Evolutionary conservation across 2,888 invertebrate species (phyloP), one percentile per base, ranked within the genome.

Genomic region (Tyria jacobaeae): DNA sequence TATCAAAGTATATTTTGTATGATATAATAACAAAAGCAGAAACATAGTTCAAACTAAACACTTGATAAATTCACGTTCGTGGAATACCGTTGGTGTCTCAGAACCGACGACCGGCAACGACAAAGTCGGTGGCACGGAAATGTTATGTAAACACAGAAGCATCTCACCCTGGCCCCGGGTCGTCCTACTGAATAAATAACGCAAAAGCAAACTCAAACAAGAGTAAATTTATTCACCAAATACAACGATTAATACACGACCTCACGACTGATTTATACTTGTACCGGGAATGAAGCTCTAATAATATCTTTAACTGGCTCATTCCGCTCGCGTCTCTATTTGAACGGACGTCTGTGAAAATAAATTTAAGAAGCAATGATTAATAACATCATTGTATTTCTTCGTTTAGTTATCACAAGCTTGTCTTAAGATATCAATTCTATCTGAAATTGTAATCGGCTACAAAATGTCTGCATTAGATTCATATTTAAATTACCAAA

Each of bases 161-260:
- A 87, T 85, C 86, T 85, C 85, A 82, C 85, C 83, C 84, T 87
- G 87, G 84, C 86, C 89, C 74, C 79, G 88, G 91, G 87, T 91
- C 87, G 87, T 90, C 86, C 89, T 87, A 84, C 91, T 91, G 89
- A 91, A 91, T 91, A 93, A 92, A 92, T 89, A 92, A 89, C 84
- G 84, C 86, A 83, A 89, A 89, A 87, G 89, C 88, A 89, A 92
- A 92, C 89, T 90, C 91, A 92, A 92, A 92, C 91, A 92, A 91
- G 91, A 91, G 90, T 88, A 91, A 92, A 92, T 93, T 91, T 92
- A 92, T 92, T 92, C 92, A 88, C 87, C 92, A 92, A 92, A 92
- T 90, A 91, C 89, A 84, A 84, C 91, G 91, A 92, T 92, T 92
- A 92, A 91, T 91, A 91, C 88, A 86, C 89, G 88, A 91, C 91